A percentile compares a stretch with the other conserved stretches of the same genome.
These are phyloP conservation scores for Mobula birostris DNA, from an alignment of 2,113 vertebrate genomes.

Conservation along the genomic window DNA sequence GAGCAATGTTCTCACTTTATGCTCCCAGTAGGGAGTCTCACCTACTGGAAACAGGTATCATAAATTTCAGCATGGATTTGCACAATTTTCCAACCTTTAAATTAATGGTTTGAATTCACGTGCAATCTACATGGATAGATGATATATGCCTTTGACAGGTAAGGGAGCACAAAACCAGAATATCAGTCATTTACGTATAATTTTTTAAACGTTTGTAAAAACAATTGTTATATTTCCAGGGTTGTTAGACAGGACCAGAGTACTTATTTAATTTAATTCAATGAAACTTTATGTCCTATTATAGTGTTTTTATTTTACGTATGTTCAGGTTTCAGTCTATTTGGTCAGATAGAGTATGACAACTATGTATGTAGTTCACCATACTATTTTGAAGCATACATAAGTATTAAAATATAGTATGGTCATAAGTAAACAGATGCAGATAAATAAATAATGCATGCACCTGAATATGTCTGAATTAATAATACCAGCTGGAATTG, in stretches of 20 bases:
- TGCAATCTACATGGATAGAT: not conserved
- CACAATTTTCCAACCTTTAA: conserved; percentile 16
- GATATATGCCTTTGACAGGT: not conserved
- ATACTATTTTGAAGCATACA: not conserved
- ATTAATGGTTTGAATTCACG: not conserved
- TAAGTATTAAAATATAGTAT: not conserved
- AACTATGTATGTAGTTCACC: not conserved
- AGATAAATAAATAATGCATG: not conserved
- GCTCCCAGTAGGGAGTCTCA: not conserved
- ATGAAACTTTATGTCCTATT: not conserved
- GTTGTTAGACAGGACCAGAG: not conserved
- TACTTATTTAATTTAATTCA: not conserved
- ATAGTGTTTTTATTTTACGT: not conserved
- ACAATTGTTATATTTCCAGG: not conserved
- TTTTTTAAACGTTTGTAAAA: not conserved
- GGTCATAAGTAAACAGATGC: not conserved
- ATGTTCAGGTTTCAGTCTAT: not conserved
- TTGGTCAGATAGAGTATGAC: not conserved
- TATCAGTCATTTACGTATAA: conserved; percentile 4
- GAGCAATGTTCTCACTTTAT: conserved; percentile 14
- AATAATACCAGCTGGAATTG: not conserved
- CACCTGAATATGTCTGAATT: not conserved
- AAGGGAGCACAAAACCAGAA: conserved; percentile 23
- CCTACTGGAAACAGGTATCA: not conserved
- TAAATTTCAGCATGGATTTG: not conserved